phyloP scores from a whole-genome alignment of 2,113 vertebrate species.

The Falco punctatus region DNA sequence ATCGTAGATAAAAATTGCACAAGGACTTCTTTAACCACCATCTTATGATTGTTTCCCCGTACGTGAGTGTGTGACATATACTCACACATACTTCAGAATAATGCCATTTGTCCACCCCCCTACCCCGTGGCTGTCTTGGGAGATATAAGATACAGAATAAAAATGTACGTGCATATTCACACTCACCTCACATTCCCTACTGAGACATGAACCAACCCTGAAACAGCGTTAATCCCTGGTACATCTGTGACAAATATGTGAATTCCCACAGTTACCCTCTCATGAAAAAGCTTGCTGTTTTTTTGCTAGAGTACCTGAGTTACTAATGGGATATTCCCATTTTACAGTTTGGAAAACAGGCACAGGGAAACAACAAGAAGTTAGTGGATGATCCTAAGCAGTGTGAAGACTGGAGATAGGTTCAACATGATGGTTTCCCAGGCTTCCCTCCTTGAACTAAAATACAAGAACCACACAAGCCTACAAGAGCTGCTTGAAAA shows the following conservation, averaged over 20 bases:
- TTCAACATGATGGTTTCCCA: neutral
- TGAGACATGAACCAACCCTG: neutral
- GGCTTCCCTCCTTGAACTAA: neutral
- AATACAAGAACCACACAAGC: neutral
- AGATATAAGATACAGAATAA: neutral
- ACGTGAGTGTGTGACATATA: neutral
- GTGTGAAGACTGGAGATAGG: neutral
- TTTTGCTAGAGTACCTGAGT: neutral
- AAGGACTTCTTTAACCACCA: slow-evolving; percentile 22
- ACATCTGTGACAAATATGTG: neutral
- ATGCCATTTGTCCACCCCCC: neutral
- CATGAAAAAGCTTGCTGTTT: neutral
- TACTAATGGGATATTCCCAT: neutral
- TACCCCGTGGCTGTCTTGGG: neutral
- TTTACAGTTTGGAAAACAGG: neutral
- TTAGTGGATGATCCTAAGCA: neutral
- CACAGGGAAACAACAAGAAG: neutral
- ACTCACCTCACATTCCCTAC: neutral
- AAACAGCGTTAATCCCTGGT: neutral
- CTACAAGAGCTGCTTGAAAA: neutral
- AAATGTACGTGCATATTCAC: neutral
- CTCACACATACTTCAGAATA: neutral
- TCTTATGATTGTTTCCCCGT: neutral
- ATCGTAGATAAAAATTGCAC: slow-evolving; percentile 48
- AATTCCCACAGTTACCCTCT: neutral